Evolutionary conservation across 2,113 vertebrate genomes (phyloP), one percentile per base, ranked within the genome.

Genomic region (Myotis brandtii): DNA sequence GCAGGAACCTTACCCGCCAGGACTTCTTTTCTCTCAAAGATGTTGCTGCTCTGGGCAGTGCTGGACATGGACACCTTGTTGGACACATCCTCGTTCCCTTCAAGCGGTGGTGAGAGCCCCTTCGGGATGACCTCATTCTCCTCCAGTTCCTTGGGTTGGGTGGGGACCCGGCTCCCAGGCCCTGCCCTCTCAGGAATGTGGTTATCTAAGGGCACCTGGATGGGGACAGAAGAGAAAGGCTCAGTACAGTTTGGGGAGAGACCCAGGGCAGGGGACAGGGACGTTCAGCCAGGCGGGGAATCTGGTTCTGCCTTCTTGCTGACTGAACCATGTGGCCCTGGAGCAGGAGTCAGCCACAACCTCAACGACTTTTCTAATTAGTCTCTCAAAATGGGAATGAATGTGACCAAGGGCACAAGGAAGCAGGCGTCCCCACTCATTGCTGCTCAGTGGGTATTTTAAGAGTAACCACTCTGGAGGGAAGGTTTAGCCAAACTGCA

Each of bases 11-110:
- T 98, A 99, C 99, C 99, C 98, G 99, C 99, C 12, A 99, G 98
- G 84, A 99, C 99, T 97, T 99, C 99, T 0, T 98, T 99, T 97
- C 99, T 99, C 95, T 98, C 98, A 56, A 99, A 99, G 98, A 99
- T 98, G 98, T 97, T 98, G 98, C 98, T 98, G 95, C 98, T 98
- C 4, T 98, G 98, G 32, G 97, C 97, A 43, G 99, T 99, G 94
- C 99, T 99, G 62, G 99, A 98, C 99, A 99, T 99, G 56, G 99
- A 98, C 84, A 99, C 99, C 67, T 98, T 99, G 98, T 99, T 98
- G 32, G 96, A 97, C 30, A 98, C 34, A 50, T 98, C 97, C 59
- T 97, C 81, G 30, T 97, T 81, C 91, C 86, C 86, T 7, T 73
- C 59, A 0, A 95, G 80, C 13, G 86, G 56, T 0, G 56, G 70